Evolutionary conservation across 2,113 vertebrate species (phyloP), one percentile per base, ranked within the genome.

Genomic region (Phyllostomus discolor): DNA sequence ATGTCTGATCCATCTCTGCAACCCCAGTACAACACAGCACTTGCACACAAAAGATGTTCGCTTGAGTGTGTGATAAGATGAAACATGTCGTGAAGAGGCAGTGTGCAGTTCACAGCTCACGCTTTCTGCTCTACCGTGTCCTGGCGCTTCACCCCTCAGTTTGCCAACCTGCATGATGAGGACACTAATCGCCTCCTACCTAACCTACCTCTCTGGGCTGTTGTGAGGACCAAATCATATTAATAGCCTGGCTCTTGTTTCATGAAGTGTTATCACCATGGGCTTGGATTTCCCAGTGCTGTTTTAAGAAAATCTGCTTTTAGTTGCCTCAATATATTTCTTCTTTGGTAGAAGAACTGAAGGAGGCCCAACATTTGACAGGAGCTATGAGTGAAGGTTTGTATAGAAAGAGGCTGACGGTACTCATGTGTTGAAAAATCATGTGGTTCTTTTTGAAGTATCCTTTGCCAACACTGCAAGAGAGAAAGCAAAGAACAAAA

Each of bases 361-460:
- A 59, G 0, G 66, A 59, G 78, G 67, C 20, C 20, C 70, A 75
- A 24, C 43, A 80, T 93, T 95, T 93, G 95, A 97, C 91, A 95
- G 93, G 82, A 91, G 73, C 11, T 80, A 72, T 88, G 81, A 97
- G 78, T 91, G 72, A 92, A 96, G 78, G 81, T 91, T 96, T 96
- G 70, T 93, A 38, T 33, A 76, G 69, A 54, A 93, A 94, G 67
- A 72, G 50, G 62, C 57, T 0, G 6, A 89, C 78, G 91, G 86
- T 87, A 86, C n/a, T 96, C 82, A 96, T 35, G 76, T 83, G 79
- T 73, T 94, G 43, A 92, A 97, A 97, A 97, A 96, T 52, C 20
- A 59, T 94, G 46, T 10, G 2, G 89, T 90, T 80, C 22, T 97
- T 98, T 95, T 94, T 85, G 52, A 88, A 97, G 93, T 17, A 70